Percentiles rank a stretch among this genome's conserved stretches.
Evolutionary conservation across 2,113 vertebrate genomes (phyloP).

Genomic region (Phasianus colchicus): DNA sequence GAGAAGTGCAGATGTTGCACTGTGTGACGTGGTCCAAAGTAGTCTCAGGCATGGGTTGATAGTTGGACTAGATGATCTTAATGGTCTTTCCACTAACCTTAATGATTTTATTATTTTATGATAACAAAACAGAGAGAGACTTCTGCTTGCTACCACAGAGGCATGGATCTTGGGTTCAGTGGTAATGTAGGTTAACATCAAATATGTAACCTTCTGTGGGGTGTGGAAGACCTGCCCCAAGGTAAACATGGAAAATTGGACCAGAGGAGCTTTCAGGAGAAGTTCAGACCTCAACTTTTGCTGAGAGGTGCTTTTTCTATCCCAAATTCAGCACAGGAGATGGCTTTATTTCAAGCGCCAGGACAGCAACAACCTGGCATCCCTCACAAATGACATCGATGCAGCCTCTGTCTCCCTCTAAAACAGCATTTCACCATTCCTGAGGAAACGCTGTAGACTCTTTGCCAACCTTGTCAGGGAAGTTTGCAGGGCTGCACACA

Average conservation of each 20-base stretch:
- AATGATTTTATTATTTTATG: too few relatives aligned
- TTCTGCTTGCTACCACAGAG: not conserved
- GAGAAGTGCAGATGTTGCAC: too few relatives aligned
- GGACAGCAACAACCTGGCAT: not conserved
- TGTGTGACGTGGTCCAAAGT: too few relatives aligned
- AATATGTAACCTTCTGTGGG: not conserved
- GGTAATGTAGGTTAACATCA: not conserved
- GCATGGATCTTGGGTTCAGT: not conserved
- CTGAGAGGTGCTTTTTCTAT: not conserved
- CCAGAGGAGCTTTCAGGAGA: not conserved
- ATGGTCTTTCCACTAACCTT: too few relatives aligned
- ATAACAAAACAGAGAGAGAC: not conserved
- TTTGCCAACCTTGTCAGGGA: conserved; percentile 17
- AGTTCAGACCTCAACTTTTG: not conserved
- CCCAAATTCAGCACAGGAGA: not conserved
- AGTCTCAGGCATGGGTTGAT: too few relatives aligned
- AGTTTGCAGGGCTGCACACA: not conserved
- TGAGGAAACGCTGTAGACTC: not conserved
- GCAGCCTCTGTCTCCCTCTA: not conserved
- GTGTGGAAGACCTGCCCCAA: not conserved
- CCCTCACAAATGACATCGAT: not conserved
- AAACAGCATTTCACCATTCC: not conserved
- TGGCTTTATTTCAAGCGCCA: not conserved
- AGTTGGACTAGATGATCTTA: too few relatives aligned
- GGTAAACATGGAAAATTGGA: not conserved